Percentiles rank a stretch among this genome's conserved stretches.
Evolutionary conservation across 2,888 invertebrate genomes (phyloP).

Genomic region (Priocnemis perturbator): DNA sequence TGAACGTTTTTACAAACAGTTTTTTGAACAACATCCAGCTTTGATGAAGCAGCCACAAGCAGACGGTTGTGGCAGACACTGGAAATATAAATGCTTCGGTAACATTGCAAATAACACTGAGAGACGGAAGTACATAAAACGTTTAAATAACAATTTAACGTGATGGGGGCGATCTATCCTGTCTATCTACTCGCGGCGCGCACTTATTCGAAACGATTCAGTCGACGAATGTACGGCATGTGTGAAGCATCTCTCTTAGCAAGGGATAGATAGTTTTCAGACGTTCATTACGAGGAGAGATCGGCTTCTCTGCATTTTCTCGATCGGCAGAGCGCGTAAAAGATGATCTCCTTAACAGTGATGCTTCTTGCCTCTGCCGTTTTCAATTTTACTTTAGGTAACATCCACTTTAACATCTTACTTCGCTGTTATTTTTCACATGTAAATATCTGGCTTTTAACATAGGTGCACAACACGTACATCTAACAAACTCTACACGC

Average conservation of each 20-base stretch:
- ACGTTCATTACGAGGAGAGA: not conserved
- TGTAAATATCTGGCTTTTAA: no score
- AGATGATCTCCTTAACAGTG: no score
- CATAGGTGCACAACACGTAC: no score
- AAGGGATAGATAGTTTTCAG: no score
- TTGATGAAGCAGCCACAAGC: no score
- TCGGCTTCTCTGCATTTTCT: not conserved
- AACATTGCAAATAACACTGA: not conserved
- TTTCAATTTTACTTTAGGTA: not conserved
- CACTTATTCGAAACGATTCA: not conserved
- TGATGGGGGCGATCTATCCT: constrained; percentile 3
- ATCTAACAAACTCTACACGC: no score
- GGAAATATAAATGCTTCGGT: not conserved
- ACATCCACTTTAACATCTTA: not conserved
- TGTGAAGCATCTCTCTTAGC: constrained; percentile 7
- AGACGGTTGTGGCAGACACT: no score
- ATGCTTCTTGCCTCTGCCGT: not conserved
- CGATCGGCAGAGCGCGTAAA: no score
- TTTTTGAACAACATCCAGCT: no score
- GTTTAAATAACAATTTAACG: constrained; percentile 8
- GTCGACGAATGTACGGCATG: constrained; percentile 17
- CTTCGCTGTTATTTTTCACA: no score
- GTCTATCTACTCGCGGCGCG: no score
- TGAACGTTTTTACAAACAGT: no score
- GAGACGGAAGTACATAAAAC: not conserved